Conservation (phyloP, 2,797 vertebrate species). For the Natrix natrix region DNA sequence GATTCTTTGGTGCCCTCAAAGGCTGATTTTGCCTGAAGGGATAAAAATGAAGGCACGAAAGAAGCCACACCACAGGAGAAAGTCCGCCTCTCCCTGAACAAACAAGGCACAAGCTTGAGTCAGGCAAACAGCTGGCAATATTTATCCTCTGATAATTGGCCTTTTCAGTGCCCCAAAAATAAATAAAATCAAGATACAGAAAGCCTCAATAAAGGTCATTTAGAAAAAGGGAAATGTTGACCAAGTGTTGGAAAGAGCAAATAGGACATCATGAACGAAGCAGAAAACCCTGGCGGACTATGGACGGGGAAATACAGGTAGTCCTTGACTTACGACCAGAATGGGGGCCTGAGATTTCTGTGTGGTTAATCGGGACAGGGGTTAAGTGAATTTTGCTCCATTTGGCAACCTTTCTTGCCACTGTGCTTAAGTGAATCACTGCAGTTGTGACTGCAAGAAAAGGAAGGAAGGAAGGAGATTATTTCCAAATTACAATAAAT, state of each 20-base stretch:
- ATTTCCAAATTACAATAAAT: too few species aligned
- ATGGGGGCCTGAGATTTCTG: not conserved
- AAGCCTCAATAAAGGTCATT: slow-evolving; percentile 23
- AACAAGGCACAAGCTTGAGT: not conserved
- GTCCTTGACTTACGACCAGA: not conserved
- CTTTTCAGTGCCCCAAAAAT: not conserved
- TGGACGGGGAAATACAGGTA: not conserved
- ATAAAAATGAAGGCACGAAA: not conserved
- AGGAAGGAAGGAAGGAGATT: too few species aligned
- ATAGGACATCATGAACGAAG: not conserved
- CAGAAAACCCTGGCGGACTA: not conserved
- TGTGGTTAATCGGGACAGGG: not conserved
- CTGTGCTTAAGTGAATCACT: too few species aligned
- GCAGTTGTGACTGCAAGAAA: too few species aligned
- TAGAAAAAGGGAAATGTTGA: slow-evolving; percentile 46
- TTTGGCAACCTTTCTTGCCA: too few species aligned
- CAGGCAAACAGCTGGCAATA: not conserved
- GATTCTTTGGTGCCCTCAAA: too few species aligned
- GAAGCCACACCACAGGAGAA: not conserved
- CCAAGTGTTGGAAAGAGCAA: slow-evolving; percentile 38
- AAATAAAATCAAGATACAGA: slow-evolving; percentile 34
- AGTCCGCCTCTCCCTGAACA: too few species aligned
- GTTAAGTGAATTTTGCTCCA: not conserved
- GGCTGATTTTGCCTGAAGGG: not conserved
- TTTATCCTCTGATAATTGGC: slow-evolving; percentile 35